Evolutionary conservation across 2,113 vertebrate genomes (phyloP).

Genomic region (Seriola dumerili): DNA sequence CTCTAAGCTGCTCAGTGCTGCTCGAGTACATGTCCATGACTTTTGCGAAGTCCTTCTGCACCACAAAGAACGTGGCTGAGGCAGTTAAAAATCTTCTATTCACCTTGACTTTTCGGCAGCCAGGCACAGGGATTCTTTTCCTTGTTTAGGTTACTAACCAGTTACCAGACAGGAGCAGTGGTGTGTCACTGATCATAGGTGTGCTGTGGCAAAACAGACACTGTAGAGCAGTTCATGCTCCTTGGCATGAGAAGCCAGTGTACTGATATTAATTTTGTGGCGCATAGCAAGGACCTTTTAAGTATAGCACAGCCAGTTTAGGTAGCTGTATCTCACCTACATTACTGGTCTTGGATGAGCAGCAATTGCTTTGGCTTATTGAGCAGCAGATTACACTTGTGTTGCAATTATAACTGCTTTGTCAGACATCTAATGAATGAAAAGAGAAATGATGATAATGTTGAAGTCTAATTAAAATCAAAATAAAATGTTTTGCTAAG

Average conservation of each 20-base stretch:
- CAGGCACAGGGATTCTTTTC: background rate
- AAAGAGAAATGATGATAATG: too few relatives aligned
- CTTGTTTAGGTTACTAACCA: constrained; percentile 8
- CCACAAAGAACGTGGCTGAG: background rate
- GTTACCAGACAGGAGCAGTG: too few relatives aligned
- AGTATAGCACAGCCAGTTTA: background rate
- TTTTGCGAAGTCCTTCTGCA: background rate
- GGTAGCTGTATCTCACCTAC: background rate
- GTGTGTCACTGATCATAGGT: too few relatives aligned
- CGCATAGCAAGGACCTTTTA: background rate
- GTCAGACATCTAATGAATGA: background rate
- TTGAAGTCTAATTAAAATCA: too few relatives aligned
- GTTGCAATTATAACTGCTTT: background rate
- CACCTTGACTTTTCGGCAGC: background rate
- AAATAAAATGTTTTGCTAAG: too few relatives aligned
- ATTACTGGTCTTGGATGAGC: background rate
- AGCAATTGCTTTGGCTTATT: background rate
- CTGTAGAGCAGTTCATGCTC: too few relatives aligned
- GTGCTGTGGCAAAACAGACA: too few relatives aligned
- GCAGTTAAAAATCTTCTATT: background rate
- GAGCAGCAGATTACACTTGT: background rate
- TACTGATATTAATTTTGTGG: background rate
- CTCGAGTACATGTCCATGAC: too few relatives aligned
- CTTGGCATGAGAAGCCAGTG: too few relatives aligned
- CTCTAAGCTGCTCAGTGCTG: too few relatives aligned